phyloP scores from a whole-genome alignment of 2,797 vertebrate genomes.

The Enteromius mattozi region DNA sequence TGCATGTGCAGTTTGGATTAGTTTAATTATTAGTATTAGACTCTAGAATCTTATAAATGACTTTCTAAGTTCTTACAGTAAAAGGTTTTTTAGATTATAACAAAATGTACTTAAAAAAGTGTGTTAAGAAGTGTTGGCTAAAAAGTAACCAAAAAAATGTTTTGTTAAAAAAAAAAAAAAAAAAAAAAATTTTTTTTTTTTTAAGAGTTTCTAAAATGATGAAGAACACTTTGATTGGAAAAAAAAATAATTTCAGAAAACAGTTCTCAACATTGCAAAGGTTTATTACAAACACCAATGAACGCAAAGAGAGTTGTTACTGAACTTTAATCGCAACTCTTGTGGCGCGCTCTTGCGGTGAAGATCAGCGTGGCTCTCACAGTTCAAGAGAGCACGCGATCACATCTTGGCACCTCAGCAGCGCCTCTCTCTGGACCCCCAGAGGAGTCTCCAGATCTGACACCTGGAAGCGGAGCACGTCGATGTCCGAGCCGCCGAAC shows the following conservation, averaged over 20 bases:
- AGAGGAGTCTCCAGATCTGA: slow-evolving; percentile 87
- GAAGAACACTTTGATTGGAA: not conserved
- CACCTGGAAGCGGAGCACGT: slow-evolving; percentile 89
- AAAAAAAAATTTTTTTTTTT: too few species aligned
- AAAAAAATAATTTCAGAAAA: not conserved
- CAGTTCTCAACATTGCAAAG: not conserved
- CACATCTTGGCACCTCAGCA: slow-evolving; percentile 86
- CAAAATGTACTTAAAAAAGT: too few species aligned
- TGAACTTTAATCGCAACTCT: not conserved
- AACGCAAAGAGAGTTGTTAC: not conserved
- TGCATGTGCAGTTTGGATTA: not conserved
- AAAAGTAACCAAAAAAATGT: too few species aligned
- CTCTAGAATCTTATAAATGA: not conserved
- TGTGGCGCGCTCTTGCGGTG: slow-evolving; percentile 67
- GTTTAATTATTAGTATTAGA: not conserved
- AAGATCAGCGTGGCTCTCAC: slow-evolving; percentile 54
- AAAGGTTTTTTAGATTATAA: too few species aligned
- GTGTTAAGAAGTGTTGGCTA: too few species aligned
- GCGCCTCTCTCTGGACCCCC: slow-evolving; percentile 86
- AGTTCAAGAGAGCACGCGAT: slow-evolving; percentile 78
- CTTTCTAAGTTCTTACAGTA: too few species aligned
- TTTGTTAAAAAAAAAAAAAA: too few species aligned
- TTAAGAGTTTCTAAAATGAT: not conserved
- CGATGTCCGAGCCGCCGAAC: slow-evolving; percentile 86
- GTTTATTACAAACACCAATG: slow-evolving; percentile 1